These are phyloP conservation scores for Gymnopithys bicolor DNA, from an alignment of 2,797 vertebrate species.

Conservation along the genomic window DNA sequence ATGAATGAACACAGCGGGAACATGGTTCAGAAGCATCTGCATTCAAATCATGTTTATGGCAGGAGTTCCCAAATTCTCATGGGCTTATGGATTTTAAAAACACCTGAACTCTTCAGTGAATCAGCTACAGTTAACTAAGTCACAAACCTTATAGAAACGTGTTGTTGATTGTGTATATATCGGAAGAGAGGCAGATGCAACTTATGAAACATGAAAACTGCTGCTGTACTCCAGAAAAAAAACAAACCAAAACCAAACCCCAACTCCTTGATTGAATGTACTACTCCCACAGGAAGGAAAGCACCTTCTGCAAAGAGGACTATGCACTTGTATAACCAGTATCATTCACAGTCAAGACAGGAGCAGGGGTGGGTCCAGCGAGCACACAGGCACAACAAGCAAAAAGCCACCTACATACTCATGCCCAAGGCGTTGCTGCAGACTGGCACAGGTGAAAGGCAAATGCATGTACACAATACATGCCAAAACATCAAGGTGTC, in stretches of 20 bases:
- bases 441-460: not conserved
- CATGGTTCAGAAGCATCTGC: accelerated
- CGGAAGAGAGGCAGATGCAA: not conserved
- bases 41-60: not conserved
- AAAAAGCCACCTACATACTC: not conserved
- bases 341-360: not conserved
- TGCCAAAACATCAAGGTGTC: not conserved
- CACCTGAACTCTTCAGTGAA: not conserved
- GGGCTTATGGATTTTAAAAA: accelerated
- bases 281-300: not conserved
- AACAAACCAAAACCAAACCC: not conserved
- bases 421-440: not conserved
- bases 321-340: accelerated
- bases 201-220: not conserved
- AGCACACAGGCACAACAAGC: not conserved
- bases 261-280: not conserved
- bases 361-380: not conserved
- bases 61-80: not conserved
- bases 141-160: not conserved
- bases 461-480: not conserved
- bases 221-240: not conserved
- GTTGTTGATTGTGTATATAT: not conserved
- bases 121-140: not conserved
- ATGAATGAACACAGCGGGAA: not conserved
- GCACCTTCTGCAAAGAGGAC: not conserved